Base-by-base conservation (phyloP, 2,888 invertebrate genomes). In the Diarsia mendica region DNA sequence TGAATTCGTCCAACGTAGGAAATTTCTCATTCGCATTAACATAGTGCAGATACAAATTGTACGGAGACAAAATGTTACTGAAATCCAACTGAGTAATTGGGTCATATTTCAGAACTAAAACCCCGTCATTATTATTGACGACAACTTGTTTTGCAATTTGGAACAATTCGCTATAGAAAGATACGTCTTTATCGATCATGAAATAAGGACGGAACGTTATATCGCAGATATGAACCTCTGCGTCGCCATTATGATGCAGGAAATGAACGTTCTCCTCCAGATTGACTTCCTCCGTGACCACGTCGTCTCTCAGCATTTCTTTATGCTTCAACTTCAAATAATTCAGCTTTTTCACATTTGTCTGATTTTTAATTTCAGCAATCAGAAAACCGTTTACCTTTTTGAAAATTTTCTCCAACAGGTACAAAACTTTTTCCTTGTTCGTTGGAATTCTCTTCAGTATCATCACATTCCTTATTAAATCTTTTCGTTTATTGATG, bases 11-110 rank as follows among this genome's bases (percentile, higher is more conserved):
- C n/a, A 77, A 44, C 6, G 78, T 70, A 55, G 78, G 76, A 20
- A 49, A 77, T 3, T 63, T 49, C 11, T 55, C 15, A 0, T 49
- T 78, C 0, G 63, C 70, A 0, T 20, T 63, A 23, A 77, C 76
- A 55, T 20, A 77, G 23, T 63, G n/a, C 28, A 49, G 28, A 63
- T 70, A 77, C 44, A 77, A 78, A 18, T 77, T 77, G 70, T 63
- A 70, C 0, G 44, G 44, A 3, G 76, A 63, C 18, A 70, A n/a
- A 33, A 78, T 63, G 49, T 49, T 78, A 48, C 44, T 70, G n/a
- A 77, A 78, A 15, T 78, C 78, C 2, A 77, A 49, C n/a, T 78
- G 28, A 13, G 49, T 78, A 13, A 77, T 55, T 1, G 78, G 61
- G n/a, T 78, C 44, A 28, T 63, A 55, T 10, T 13, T 69, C 13